phyloP scores from a whole-genome alignment of 1,140 invertebrate species.

The Xylocopa sonorina region DNA sequence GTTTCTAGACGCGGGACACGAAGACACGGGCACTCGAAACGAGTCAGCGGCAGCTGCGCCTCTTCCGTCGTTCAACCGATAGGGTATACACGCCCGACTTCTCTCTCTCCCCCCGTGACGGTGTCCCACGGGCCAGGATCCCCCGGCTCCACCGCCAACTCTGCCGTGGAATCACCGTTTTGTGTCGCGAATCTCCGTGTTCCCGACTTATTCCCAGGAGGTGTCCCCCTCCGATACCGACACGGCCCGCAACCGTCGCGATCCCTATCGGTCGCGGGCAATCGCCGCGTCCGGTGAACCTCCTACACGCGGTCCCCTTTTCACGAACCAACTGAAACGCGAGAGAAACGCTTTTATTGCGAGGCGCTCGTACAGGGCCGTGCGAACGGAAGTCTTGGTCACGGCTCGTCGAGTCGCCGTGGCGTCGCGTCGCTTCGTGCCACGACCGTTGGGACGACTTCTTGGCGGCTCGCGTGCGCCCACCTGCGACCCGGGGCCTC shows the following conservation, averaged over 20 bases:
- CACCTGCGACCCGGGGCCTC: not conserved
- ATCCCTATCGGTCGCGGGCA: slow-evolving; percentile 38
- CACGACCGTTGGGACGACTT: slow-evolving; percentile 26
- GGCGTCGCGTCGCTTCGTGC: no score
- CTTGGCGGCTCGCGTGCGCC: not conserved
- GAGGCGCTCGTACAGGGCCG: slow-evolving; percentile 69
- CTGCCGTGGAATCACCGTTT: slow-evolving; percentile 22
- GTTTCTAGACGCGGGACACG: not conserved
- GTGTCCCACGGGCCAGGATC: no score
- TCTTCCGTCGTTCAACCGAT: slow-evolving; percentile 35
- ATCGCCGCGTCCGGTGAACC: slow-evolving; percentile 35
- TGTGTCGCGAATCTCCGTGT: slow-evolving; percentile 20
- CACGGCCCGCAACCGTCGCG: not conserved
- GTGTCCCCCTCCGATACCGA: not conserved
- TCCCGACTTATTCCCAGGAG: slow-evolving; percentile 11
- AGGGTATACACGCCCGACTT: no score
- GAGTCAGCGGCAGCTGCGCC: slow-evolving; percentile 34
- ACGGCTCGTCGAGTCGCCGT: slow-evolving; percentile 70
- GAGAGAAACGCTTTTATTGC: slow-evolving; percentile 35
- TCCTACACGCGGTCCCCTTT: slow-evolving; percentile 33
- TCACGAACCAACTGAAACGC: slow-evolving; percentile 22
- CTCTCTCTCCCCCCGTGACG: not conserved
- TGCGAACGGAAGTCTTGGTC: slow-evolving; percentile 78
- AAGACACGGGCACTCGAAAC: slow-evolving; percentile 29
- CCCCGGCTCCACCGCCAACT: not conserved